Evolutionary conservation across 2,113 vertebrate genomes (phyloP).

Genomic region (Rana temporaria): DNA sequence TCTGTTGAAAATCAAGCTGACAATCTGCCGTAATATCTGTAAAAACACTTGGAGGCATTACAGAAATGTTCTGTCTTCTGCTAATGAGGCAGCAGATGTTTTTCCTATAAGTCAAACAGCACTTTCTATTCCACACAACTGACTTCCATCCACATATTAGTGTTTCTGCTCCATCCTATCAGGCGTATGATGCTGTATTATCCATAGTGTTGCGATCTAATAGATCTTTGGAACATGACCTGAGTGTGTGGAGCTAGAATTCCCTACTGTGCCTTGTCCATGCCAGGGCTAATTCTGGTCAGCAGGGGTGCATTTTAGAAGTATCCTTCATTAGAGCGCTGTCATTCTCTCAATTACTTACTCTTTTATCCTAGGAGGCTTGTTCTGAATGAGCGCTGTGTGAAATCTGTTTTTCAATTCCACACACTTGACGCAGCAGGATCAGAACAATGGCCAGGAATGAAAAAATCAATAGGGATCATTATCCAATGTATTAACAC

Average conservation of each 20-base stretch:
- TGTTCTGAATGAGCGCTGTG: not conserved
- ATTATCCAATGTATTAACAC: constrained; percentile 22
- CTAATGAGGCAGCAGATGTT: constrained; percentile 45
- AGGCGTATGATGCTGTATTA: constrained; percentile 15
- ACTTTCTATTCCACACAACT: not conserved
- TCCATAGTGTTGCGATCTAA: constrained; percentile 28
- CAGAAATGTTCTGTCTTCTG: not conserved
- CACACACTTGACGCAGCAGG: constrained; percentile 17
- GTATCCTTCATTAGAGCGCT: constrained; percentile 15
- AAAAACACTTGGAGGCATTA: constrained; percentile 29
- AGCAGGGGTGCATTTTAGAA: constrained; percentile 12
- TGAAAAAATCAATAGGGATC: constrained; percentile 13
- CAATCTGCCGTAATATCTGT: constrained; percentile 30
- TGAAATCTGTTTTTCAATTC: constrained; percentile 42
- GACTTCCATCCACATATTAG: not conserved
- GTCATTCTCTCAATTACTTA: constrained; percentile 25
- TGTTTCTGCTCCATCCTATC: not conserved
- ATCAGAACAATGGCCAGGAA: constrained; percentile 25
- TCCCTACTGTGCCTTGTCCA: not conserved
- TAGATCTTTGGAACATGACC: constrained; percentile 7
- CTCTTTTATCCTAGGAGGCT: constrained; percentile 21
- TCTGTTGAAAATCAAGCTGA: not conserved
- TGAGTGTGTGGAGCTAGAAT: not conserved
- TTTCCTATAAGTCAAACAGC: not conserved
- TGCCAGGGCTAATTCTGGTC: constrained; percentile 25